phyloP scores from a whole-genome alignment of 2,113 vertebrate species.

The Pelecanus crispus region DNA sequence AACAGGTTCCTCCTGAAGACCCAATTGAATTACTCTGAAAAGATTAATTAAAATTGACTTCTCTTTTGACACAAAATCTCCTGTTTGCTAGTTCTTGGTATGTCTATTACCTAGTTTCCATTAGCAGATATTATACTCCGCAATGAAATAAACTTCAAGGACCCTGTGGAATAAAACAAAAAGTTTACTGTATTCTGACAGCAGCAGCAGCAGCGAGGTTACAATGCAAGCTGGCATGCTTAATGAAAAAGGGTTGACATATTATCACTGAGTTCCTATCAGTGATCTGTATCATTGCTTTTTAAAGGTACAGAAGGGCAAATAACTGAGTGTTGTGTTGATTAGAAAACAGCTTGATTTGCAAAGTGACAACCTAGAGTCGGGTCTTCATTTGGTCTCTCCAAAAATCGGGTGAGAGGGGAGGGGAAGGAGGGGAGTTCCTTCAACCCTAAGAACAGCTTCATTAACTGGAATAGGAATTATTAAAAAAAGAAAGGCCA shows the following conservation, averaged over 20 bases:
- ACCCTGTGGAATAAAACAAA: constrained; percentile 13
- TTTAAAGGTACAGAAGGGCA: neutral
- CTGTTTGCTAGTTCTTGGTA: constrained; percentile 54
- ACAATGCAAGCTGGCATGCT: neutral
- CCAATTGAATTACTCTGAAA: constrained; percentile 59
- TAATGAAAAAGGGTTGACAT: neutral
- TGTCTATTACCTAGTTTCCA: constrained; percentile 53
- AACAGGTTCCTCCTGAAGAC: constrained; percentile 38
- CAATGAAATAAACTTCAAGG: constrained; percentile 56
- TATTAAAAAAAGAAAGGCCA: neutral
- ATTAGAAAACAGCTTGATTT: neutral
- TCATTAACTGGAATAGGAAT: neutral
- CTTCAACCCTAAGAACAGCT: neutral
- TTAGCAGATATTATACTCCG: constrained; percentile 45
- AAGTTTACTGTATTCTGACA: constrained; percentile 33
- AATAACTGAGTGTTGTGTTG: neutral
- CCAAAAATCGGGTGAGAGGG: neutral
- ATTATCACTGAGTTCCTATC: neutral
- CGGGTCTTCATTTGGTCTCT: neutral
- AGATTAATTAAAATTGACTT: constrained; percentile 73
- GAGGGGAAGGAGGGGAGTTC: neutral
- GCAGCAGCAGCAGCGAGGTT: neutral
- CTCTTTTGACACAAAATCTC: constrained; percentile 65
- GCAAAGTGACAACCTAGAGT: neutral
- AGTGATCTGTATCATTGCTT: neutral